phyloP scores from a whole-genome alignment of 2,797 vertebrate species.

The Ataeniobius toweri region DNA sequence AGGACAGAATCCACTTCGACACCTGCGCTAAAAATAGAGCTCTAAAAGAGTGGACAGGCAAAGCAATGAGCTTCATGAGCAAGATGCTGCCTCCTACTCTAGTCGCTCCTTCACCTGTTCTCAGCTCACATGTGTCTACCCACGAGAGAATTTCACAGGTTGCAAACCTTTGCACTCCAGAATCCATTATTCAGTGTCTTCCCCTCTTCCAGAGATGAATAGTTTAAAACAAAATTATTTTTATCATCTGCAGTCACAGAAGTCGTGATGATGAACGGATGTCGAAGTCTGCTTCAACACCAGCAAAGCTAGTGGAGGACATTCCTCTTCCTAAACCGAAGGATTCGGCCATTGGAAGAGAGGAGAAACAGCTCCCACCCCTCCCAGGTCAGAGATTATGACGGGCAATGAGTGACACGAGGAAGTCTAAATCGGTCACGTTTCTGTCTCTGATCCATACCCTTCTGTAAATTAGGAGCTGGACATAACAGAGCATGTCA shows the following conservation, averaged over 20 bases:
- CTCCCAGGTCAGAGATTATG: slow-evolving; percentile 86
- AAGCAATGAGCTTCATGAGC: slow-evolving; percentile 76
- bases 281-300: slow-evolving; percentile 88
- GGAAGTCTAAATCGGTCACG: background rate
- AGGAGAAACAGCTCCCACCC: slow-evolving; percentile 90
- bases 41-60: slow-evolving; percentile 62
- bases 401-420: background rate
- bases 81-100: slow-evolving; percentile 44
- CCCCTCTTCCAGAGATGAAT: slow-evolving; percentile 26
- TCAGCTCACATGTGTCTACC: slow-evolving; percentile 34
- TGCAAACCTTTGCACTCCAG: slow-evolving; percentile 34
- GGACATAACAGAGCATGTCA: slow-evolving; percentile 9
- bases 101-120: slow-evolving; percentile 27
- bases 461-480: too few relatives aligned
- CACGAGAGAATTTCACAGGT: slow-evolving; percentile 13
- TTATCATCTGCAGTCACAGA: slow-evolving; percentile 83
- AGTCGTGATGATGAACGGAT: slow-evolving; percentile 92
- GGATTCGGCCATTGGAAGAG: slow-evolving; percentile 84
- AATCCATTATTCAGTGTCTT: slow-evolving; percentile 36
- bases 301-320: slow-evolving; percentile 89
- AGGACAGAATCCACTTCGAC: slow-evolving; percentile 61
- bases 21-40: slow-evolving; percentile 78
- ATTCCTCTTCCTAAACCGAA: slow-evolving; percentile 80
- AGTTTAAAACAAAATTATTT: slow-evolving; percentile 24
- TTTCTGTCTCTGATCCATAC: background rate